phyloP scores from a whole-genome alignment of 1,140 invertebrate genomes.

The Linepithema humile region DNA sequence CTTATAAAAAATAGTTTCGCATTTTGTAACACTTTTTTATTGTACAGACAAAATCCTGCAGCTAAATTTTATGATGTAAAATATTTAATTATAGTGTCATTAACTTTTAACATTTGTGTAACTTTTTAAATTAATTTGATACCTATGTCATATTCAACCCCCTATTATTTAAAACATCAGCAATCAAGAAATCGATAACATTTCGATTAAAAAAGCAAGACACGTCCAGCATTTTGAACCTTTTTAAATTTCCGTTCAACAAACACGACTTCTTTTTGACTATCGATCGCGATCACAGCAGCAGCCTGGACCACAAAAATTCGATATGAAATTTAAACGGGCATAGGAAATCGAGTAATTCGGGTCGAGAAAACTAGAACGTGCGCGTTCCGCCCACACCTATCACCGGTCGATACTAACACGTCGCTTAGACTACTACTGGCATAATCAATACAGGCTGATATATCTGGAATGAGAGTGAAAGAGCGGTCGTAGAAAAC shows the following conservation, averaged over 20 bases:
- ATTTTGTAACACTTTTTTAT: too few species aligned
- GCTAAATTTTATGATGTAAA: background rate
- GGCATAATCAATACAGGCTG: constrained; percentile 68
- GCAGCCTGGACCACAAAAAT: constrained; percentile 19
- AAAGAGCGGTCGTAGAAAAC: constrained; percentile 47
- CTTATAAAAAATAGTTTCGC: too few species aligned
- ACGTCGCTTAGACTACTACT: constrained; percentile 61
- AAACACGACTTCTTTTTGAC: background rate
- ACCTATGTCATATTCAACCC: background rate
- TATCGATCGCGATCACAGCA: background rate
- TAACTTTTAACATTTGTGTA: background rate
- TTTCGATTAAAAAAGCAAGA: background rate
- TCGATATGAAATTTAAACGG: constrained; percentile 35
- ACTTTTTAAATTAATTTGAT: too few species aligned
- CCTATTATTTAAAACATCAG: background rate
- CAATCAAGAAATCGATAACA: background rate
- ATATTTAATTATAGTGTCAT: background rate
- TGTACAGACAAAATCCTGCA: too few species aligned
- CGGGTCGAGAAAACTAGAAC: constrained; percentile 68
- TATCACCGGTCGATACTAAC: constrained; percentile 71
- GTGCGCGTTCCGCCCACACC: constrained; percentile 64
- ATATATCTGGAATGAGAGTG: constrained; percentile 68
- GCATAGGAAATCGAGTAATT: constrained; percentile 52
- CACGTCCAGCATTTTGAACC: background rate
- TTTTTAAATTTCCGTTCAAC: constrained; percentile 3